Evolutionary conservation across 2,797 vertebrate species (phyloP), one percentile per base, ranked within the genome.

Genomic region (Dallia pectoralis): DNA sequence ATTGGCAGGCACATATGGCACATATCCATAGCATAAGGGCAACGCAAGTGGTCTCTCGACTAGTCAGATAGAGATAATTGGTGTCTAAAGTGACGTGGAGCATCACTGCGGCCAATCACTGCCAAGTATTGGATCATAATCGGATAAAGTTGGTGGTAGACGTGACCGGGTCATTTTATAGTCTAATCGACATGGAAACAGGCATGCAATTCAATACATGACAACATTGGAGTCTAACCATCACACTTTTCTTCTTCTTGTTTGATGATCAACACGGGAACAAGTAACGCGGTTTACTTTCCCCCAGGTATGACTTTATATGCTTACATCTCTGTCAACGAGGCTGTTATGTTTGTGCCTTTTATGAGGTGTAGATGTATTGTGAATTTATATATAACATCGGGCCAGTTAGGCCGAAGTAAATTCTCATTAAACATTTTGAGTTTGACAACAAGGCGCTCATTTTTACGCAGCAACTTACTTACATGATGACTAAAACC

Each of bases 131-230:
- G 88, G 86, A 85, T 91, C 92, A 88, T 94, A 94, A 94, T 94
- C 94, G 94, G 93, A 92, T 90, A 95, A 96, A 95, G 91, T 95
- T 95, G 93, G 91, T 89, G 90, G 89, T 84, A 85, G 92, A 86
- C 81, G 74, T 84, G 86, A 90, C 91, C 89, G 89, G 89, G 90
- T 90, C 53, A 59, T 59, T 59, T 82, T 89, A 91, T 90, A 88
- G 90, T 89, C 90, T 89, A 90, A 85, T 86, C 92, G 91, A 92
- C 91, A 92, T 94, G 94, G 93, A 92, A 93, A 92, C 91, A 89
- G 90, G 87, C 87, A 90, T 91, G 89, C 91, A 93, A 87, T 89
- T 92, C 89, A 87, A 89, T 76, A 82, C 81, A 81, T 92, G 83
- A 51, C 87, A 84, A 89, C 91, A 85, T 87, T 16, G 84, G 75